Evolutionary conservation across 2,888 invertebrate species (phyloP), one percentile per base, ranked within the genome.

Genomic region (Geophilus truncorum): DNA sequence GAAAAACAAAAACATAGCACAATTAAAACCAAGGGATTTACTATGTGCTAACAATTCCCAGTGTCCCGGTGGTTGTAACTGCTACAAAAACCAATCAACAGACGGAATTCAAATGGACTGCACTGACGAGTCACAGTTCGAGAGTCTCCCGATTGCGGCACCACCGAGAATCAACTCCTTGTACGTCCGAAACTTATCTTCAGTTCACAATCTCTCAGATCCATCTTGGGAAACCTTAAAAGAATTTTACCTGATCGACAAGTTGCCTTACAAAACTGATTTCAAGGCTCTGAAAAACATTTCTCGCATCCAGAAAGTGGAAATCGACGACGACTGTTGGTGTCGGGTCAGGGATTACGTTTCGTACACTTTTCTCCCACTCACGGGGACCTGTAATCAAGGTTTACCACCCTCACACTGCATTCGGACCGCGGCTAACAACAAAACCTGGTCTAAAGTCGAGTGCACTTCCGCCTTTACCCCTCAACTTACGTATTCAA

Each of bases 401-500:
- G 15, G 12, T 18, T 18, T 83, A 84, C 80, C 88, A 87, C 82
- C 84, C 84, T 3, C 82, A 85, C 51, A 80, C 83, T 12, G 9
- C 32, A 25, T 78, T 15, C 30, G 77, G 15, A 23, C 34, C 15
- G 18, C 23, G 7, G 15, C 4, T 12, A 34, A 45, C n/a, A 7
- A 45, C 15, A 7, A 79, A 15, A 25, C 4, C 6, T 79, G 79
- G 79, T 1, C 28, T 28, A 12, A 15, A 28, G 28, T 45, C 5
- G 79, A 79, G 28, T 79, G 79, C 18, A 79, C 51, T 18, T 23
- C 32, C 1, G 10, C 28, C 2, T 79, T 7, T 15, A 23, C 23
- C 9, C 79, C 79, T 28, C 3, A 76, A 23, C 18, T 57, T 12
- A 9, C 18, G 3, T 51, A 6, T 36, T 36, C 23, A 7, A 51